Evolutionary conservation across 2,797 vertebrate species (phyloP).

Genomic region (Euphonia xanthogaster): DNA sequence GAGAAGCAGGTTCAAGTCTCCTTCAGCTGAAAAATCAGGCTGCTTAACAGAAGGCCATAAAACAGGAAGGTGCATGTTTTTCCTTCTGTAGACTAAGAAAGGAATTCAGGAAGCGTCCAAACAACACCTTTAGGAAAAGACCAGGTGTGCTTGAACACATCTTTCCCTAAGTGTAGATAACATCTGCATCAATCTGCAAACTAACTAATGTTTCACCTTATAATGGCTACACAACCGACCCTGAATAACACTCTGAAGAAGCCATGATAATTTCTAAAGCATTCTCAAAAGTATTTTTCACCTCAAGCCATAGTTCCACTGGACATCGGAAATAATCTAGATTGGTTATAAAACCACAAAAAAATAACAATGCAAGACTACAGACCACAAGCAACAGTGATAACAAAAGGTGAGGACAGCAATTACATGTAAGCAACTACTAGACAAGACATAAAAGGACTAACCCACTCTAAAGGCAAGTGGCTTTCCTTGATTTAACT

Average conservation of each 20-base stretch:
- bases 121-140: background rate
- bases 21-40: background rate
- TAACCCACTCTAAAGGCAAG: slow-evolving; percentile 96
- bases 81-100: background rate
- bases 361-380: background rate
- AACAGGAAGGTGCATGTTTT: accelerated
- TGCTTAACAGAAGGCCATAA: background rate
- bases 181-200: background rate
- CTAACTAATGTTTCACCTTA: background rate
- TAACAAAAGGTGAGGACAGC: background rate
- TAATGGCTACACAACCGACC: background rate
- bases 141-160: background rate
- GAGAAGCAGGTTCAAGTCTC: background rate
- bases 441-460: slow-evolving; percentile 67
- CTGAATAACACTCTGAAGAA: background rate
- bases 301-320: background rate
- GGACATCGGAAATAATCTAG: background rate
- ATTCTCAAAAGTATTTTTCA: background rate
- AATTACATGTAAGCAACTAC: background rate
- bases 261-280: background rate
- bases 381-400: background rate
- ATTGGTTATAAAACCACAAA: background rate
- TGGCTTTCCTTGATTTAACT: slow-evolving; percentile 83
- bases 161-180: background rate
- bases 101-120: background rate